Evolutionary conservation across 1,140 invertebrate genomes (phyloP).

Genomic region (Ostrea denselamellosa): DNA sequence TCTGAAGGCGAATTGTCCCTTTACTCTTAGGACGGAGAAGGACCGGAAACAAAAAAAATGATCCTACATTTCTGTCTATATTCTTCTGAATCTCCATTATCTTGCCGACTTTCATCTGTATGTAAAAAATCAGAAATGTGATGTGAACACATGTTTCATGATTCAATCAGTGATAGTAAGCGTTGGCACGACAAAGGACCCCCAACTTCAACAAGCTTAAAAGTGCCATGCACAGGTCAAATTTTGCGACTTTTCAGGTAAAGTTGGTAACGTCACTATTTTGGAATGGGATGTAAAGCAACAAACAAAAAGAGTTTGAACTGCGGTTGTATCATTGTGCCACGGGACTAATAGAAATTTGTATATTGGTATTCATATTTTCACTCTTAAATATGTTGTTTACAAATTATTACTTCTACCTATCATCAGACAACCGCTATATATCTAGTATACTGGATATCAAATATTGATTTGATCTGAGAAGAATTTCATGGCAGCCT

Average conservation of each 20-base stretch:
- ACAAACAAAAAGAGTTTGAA: too few relatives aligned
- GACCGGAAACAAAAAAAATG: neutral
- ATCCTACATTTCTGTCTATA: neutral
- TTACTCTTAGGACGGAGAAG: conserved; percentile 31
- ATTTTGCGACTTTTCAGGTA: neutral
- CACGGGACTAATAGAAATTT: too few relatives aligned
- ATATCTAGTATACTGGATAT: too few relatives aligned
- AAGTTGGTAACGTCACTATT: too few relatives aligned
- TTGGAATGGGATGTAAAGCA: too few relatives aligned
- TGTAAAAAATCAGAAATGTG: neutral
- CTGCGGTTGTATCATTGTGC: too few relatives aligned
- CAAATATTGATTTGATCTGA: too few relatives aligned
- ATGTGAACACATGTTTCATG: neutral
- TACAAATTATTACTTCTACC: too few relatives aligned
- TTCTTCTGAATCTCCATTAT: neutral
- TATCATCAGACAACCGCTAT: too few relatives aligned
- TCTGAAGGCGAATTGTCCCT: conserved; percentile 17
- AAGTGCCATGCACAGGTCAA: neutral
- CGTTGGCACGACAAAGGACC: neutral
- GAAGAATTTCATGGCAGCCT: too few relatives aligned
- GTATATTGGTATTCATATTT: too few relatives aligned
- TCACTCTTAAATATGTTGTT: too few relatives aligned
- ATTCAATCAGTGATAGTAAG: neutral
- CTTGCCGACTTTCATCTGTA: neutral
- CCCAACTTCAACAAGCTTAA: neutral